phyloP scores from a whole-genome alignment of 30 jellyfish, hydroid and myxozoan genomes.

The Calvadosia cruxmelitensis region DNA sequence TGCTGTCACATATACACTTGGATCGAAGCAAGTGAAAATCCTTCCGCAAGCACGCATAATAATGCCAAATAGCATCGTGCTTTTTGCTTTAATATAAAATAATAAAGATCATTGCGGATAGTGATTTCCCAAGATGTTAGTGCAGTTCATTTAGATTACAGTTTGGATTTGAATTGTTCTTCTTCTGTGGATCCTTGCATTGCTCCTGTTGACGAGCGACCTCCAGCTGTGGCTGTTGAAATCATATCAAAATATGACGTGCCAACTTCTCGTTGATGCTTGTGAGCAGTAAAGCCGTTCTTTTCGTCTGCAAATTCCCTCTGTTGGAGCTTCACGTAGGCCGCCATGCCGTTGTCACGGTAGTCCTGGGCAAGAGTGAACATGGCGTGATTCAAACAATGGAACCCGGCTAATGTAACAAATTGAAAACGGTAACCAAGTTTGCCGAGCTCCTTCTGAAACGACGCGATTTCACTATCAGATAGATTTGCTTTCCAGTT shows the following conservation, averaged over 20 bases:
- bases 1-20: background rate
- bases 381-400: conserved; percentile 82
- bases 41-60: no score
- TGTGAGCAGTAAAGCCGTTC: conserved; percentile 86
- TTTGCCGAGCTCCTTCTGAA: conserved; percentile 80
- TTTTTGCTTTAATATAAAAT: no score
- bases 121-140: background rate
- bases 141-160: background rate
- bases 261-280: conserved; percentile 93
- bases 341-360: conserved; percentile 81
- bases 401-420: conserved; percentile 95
- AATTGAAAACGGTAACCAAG: conserved; percentile 86
- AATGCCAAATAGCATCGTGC: no score
- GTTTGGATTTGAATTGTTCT: conserved; percentile 47
- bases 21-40: no score
- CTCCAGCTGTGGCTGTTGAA: conserved; percentile 73
- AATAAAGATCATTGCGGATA: background rate
- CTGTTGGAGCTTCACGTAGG: conserved; percentile 66
- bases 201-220: conserved; percentile 64
- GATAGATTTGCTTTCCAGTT: conserved; percentile 79
- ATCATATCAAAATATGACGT: conserved; percentile 76
- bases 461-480: conserved; percentile 47
- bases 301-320: conserved; percentile 53
- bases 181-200: conserved; percentile 90
- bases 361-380: conserved; percentile 68